Base-by-base conservation (phyloP, 92 coral and sea anemone genomes). In the Desmophyllum pertusum region DNA sequence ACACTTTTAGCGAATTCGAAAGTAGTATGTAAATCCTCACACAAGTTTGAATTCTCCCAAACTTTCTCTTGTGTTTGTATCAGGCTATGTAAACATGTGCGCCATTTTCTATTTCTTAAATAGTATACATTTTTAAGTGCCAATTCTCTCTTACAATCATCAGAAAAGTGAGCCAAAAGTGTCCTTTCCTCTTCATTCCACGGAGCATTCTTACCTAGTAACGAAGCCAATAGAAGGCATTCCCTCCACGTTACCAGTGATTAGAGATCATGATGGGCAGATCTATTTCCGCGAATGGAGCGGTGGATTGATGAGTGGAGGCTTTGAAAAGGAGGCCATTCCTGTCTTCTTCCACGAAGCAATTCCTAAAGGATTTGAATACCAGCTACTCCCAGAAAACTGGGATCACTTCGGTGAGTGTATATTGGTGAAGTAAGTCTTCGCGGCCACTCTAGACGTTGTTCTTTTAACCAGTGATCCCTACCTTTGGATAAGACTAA, bases 401-500 rank as follows among this genome's bases (percentile, higher is more conserved):
- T 96, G 98, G 99, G 98, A 92, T 64, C 99, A 96, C 51, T 96
- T 96, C 62, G 96, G 99, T 94, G 55, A 77, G 96, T 86, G 10
- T 18, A 23, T 27, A 23, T 1, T 43, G 23, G 13, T 11, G 14
- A 10, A 64, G 37, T 19, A n/a, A n/a, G n/a, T n/a, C n/a, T n/a
- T n/a, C n/a, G n/a, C n/a, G n/a, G n/a, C n/a, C n/a, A n/a, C n/a
- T n/a, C n/a, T n/a, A n/a, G n/a, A n/a, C n/a, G n/a, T n/a, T n/a
- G n/a, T n/a, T n/a, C n/a, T n/a, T n/a, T n/a, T n/a, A n/a, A n/a
- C n/a, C n/a, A n/a, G n/a, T n/a, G n/a, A n/a, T n/a, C n/a, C n/a
- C n/a, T n/a, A n/a, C 51, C 51, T 45, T 45, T 45, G 6, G 51
- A 45, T 45, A 14, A 45, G 51, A n/a, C n/a, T n/a, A n/a, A n/a